Evolutionary conservation across 2,113 vertebrate genomes (phyloP).

Genomic region (Setophaga kirtlandii): DNA sequence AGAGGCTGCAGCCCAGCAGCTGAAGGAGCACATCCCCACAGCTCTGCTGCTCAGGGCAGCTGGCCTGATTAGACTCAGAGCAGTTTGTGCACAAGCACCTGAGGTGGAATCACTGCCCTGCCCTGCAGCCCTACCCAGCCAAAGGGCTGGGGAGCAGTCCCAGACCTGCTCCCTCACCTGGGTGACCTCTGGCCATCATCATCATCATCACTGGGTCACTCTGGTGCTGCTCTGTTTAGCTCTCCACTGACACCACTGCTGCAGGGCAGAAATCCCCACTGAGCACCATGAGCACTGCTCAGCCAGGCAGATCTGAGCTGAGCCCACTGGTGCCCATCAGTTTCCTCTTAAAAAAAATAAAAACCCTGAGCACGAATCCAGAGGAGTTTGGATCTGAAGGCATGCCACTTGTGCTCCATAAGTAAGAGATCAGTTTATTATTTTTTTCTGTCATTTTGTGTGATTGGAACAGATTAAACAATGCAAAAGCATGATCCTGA

Average conservation of each 20-base stretch:
- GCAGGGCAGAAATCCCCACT: not conserved
- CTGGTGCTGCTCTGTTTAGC: not conserved
- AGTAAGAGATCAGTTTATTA: not conserved
- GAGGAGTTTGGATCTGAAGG: not conserved
- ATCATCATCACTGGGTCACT: not conserved
- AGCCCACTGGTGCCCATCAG: not conserved
- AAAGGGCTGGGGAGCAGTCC: not conserved
- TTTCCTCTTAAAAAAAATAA: not conserved
- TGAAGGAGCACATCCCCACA: not conserved
- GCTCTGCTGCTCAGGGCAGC: not conserved
- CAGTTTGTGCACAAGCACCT: not conserved
- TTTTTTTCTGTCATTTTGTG: conserved; percentile 20
- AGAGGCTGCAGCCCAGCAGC: not conserved
- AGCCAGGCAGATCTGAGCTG: not conserved
- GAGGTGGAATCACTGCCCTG: rapidly evolving
- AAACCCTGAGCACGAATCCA: not conserved
- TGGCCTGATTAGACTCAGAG: not conserved
- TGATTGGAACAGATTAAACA: not conserved
- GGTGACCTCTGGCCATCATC: not conserved
- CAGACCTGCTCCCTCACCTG: not conserved
- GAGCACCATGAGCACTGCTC: rapidly evolving
- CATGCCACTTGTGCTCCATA: not conserved
- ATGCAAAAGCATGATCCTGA: conserved; percentile 22
- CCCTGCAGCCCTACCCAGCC: not conserved
- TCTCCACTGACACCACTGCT: not conserved